Percentiles rank a stretch among this genome's conserved stretches.
Conservation (phyloP, 2,888 invertebrate genomes). For the Onchidella celtica region DNA sequence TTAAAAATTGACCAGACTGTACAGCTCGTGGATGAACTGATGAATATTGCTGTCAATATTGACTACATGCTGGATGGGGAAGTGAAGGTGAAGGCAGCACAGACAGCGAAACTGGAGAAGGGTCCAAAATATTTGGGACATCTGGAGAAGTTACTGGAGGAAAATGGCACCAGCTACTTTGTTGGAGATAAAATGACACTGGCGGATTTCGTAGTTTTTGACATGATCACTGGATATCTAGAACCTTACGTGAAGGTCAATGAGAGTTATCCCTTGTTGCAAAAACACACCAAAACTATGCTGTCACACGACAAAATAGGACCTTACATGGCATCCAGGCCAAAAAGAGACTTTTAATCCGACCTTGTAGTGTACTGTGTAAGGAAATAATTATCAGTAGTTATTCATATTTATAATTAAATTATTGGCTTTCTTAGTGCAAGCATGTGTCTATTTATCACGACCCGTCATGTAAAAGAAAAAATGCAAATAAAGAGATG, state of each 20-base stretch:
- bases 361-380: too few species aligned
- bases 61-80: background rate
- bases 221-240: slow-evolving; percentile 6
- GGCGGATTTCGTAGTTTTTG: slow-evolving; percentile 19
- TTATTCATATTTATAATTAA: too few species aligned
- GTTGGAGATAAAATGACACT: slow-evolving; percentile 13
- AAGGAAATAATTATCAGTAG: too few species aligned
- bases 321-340: slow-evolving; percentile 18
- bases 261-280: slow-evolving; percentile 1
- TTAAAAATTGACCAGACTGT: slow-evolving; percentile 52
- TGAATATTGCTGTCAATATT: background rate
- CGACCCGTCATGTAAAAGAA: too few species aligned
- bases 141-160: slow-evolving; percentile 18
- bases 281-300: background rate
- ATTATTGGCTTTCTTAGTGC: too few species aligned
- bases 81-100: background rate
- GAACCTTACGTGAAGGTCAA: background rate
- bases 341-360: background rate
- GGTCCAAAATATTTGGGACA: slow-evolving; percentile 5
- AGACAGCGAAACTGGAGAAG: background rate
- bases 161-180: slow-evolving; percentile 17
- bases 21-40: slow-evolving; percentile 48
- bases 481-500: too few species aligned
- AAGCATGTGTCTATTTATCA: too few species aligned
- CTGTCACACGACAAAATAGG: slow-evolving; percentile 1